Conservation (phyloP, 2,888 invertebrate genomes). For the Pyrrhosoma nymphula region DNA sequence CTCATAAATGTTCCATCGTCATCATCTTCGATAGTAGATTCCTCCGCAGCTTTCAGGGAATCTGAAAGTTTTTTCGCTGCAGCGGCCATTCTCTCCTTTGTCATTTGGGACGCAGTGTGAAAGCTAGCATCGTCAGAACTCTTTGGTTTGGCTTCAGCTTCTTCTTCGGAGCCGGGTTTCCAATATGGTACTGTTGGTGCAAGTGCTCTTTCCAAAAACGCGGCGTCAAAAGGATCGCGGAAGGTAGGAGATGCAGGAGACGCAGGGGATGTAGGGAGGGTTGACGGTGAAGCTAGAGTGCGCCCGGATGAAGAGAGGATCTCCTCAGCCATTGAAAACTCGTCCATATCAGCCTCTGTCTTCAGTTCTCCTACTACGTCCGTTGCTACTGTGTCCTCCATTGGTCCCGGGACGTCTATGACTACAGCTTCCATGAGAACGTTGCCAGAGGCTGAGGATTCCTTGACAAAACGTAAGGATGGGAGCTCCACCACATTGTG, state of each 20-base stretch:
- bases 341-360: slow-evolving; percentile 93
- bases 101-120: slow-evolving; percentile 35
- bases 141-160: slow-evolving; percentile 24
- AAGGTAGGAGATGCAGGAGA: slow-evolving; percentile 75
- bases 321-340: slow-evolving; percentile 88
- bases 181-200: slow-evolving; percentile 70
- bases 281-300: slow-evolving; percentile 83
- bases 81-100: slow-evolving; percentile 33
- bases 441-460: slow-evolving; percentile 93
- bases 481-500: slow-evolving; percentile 93
- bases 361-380: slow-evolving; percentile 87
- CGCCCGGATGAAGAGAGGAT: slow-evolving; percentile 67
- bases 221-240: slow-evolving; percentile 80
- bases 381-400: slow-evolving; percentile 82
- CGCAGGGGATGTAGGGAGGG: slow-evolving; percentile 77
- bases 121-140: slow-evolving; percentile 68
- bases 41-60: slow-evolving; percentile 57
- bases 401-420: slow-evolving; percentile 92
- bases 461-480: slow-evolving; percentile 92
- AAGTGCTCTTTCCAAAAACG: slow-evolving; percentile 75
- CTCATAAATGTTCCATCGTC: slow-evolving; percentile 74
- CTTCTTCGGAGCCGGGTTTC: slow-evolving; percentile 29
- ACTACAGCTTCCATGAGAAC: slow-evolving; percentile 94
- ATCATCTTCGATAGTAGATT: slow-evolving; percentile 73
- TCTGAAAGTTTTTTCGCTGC: slow-evolving; percentile 38